Base-by-base conservation (phyloP, 2,113 vertebrate species). In the Myotis yumanensis region DNA sequence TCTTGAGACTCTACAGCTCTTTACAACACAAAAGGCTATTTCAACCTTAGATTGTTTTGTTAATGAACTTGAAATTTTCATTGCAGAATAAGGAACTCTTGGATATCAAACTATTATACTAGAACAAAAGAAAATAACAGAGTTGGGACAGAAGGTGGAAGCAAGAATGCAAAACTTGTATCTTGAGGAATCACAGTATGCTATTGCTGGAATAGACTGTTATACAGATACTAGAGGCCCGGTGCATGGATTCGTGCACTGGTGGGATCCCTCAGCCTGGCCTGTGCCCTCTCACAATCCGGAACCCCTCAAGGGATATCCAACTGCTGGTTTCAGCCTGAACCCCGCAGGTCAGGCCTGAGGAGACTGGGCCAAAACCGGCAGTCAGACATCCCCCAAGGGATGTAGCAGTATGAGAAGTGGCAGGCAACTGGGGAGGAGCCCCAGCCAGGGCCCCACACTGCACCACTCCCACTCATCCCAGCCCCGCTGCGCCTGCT, bases 11-110 rank as follows among this genome's bases (percentile, higher is more conserved):
- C 12, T n/a, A 9, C 0, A n/a, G 17, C 64, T 93, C 18, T 87
- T 93, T 94, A 68, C 4, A 87, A 35, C 85, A 92, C 66, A 62
- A 77, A 69, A 94, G 37, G 23, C 59, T 94, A 92, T 97, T 94
- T 90, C 84, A 77, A 52, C 10, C 15, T 14, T 73, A 90, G 77
- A 94, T 90, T 95, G 30, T 64, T 88, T 96, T 89, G 81, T 77
- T 96, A 86, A 84, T 25, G 11, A 96, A 87, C 51, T 43, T 76
- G 25, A 43, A 12, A 15, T 87, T 94, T 91, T 94, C 72, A 93
- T 95, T 88, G 35, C 68, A 69, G 28, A 7, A 7, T 54, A 2
- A 94, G 32, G 40, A 94, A 66, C 59, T 35, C 64, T 93, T 72
- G 87, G 51, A 69, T 57, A 86, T 51, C 25, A 85, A 92, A 69